Evolutionary conservation across 2,113 vertebrate species (phyloP), one percentile per base, ranked within the genome.

Genomic region (Rhipidura dahli): DNA sequence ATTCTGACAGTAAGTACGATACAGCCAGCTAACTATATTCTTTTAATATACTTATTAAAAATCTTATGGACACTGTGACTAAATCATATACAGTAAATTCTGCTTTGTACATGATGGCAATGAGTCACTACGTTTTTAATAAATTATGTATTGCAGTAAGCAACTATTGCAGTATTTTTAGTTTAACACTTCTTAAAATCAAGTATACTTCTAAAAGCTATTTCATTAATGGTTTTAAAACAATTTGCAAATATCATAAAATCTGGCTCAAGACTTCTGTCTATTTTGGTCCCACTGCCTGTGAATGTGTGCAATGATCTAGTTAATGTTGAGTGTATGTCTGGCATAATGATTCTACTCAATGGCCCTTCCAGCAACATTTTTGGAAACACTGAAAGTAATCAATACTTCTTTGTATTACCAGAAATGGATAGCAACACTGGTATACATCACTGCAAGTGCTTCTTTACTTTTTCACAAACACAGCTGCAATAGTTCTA

Each of bases 371-470:
- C 80, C 56, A 95, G 87, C 37, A 90, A 50, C 86, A 94, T 71
- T 96, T 96, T 90, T 94, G 66, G 89, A 97, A 94, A 78, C 12
- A 20, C 13, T 94, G 89, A 95, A 94, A 84, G 91, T 94, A 97
- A 97, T 97, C 95, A 94, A 96, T 97, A 96, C 50, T 45, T 86
- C 89, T 95, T 96, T 90, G 69, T 90, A 94, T 92, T 95, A 92
- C 50, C 71, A 59, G 15, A 96, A 97, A 94, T 16, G 24, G 56
- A 96, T 26, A 81, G 87, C 85, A 97, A 88, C 39, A 68, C 17
- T 84, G 51, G 40, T 82, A 91, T 64, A 78, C 33, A 96, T 93
- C 40, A 85, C 44, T 95, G 71, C 77, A 96, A 94, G 13, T 69
- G 49, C 35, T 71, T 80, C 84, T 93, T 66, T 93, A 60, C 60